phyloP scores from a whole-genome alignment of 2,797 vertebrate genomes.

The Lutra lutra region DNA sequence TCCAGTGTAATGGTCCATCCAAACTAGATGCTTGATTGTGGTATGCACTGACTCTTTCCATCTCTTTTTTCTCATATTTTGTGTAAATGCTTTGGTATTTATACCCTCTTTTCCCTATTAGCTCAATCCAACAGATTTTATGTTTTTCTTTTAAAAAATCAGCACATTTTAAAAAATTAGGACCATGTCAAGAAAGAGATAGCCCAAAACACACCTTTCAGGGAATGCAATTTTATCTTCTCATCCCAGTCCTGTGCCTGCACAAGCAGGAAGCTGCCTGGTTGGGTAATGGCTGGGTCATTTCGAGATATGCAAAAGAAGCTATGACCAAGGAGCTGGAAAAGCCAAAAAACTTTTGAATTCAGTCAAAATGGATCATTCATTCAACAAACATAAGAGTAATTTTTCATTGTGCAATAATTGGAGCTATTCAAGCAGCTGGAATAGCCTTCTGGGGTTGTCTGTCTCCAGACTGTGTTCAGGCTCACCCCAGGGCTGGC shows the following conservation, averaged over 20 bases:
- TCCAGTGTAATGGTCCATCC: neutral
- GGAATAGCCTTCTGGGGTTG: neutral
- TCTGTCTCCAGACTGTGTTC: accelerated
- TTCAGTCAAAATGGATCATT: neutral
- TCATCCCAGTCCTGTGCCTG: neutral
- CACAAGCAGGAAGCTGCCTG: neutral
- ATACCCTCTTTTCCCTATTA: neutral
- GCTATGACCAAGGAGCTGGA: neutral
- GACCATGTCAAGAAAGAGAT: neutral
- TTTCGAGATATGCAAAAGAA: neutral
- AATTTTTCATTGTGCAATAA: neutral
- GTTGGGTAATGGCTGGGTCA: neutral
- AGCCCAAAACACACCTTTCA: neutral
- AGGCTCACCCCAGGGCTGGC: too few species aligned
- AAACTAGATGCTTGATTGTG: too few species aligned
- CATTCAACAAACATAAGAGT: neutral
- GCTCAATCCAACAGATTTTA: neutral
- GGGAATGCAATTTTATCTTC: neutral
- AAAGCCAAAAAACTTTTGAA: neutral
- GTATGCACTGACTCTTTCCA: neutral
- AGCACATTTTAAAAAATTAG: neutral
- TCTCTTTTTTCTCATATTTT: neutral
- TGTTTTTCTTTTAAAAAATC: neutral
- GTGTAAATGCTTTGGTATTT: neutral
- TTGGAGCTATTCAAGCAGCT: neutral